phyloP scores from a whole-genome alignment of 2,113 vertebrate genomes.

The Misgurnus mizolepis region DNA sequence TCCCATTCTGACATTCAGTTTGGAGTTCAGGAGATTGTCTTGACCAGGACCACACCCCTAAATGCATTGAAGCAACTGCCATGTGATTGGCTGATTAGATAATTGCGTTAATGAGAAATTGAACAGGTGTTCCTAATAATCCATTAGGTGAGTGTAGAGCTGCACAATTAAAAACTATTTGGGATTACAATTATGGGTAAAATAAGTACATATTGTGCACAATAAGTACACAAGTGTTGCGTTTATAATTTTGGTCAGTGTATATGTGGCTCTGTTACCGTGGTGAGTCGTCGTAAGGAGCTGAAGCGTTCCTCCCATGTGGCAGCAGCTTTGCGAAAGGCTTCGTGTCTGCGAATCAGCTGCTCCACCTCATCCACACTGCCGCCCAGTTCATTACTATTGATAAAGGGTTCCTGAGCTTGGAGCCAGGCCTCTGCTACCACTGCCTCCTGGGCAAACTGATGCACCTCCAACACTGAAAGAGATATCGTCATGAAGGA shows the following conservation, averaged over 20 bases:
- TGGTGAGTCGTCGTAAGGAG: conserved; percentile 88
- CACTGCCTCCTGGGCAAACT: conserved; percentile 94
- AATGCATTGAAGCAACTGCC: too few relatives aligned
- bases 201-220: too few relatives aligned
- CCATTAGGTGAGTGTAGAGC: too few relatives aligned
- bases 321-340: conserved; percentile 88
- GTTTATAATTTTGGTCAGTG: neutral
- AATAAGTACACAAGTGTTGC: neutral
- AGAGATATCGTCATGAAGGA: neutral
- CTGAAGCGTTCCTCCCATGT: conserved; percentile 96
- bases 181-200: too few relatives aligned
- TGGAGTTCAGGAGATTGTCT: too few relatives aligned
- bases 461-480: conserved; percentile 91
- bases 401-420: conserved; percentile 88
- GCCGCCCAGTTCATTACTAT: conserved; percentile 86
- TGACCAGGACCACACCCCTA: too few relatives aligned
- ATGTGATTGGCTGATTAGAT: too few relatives aligned
- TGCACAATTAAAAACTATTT: too few relatives aligned
- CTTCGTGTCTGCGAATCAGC: conserved; percentile 91
- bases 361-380: conserved; percentile 96
- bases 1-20: too few relatives aligned
- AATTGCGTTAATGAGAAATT: too few relatives aligned
- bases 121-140: too few relatives aligned
- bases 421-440: conserved; percentile 93
- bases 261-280: conserved; percentile 67